These are phyloP conservation scores for Rhaphigaster nebulosa DNA, from an alignment of 2,888 invertebrate genomes.

Conservation along the genomic window DNA sequence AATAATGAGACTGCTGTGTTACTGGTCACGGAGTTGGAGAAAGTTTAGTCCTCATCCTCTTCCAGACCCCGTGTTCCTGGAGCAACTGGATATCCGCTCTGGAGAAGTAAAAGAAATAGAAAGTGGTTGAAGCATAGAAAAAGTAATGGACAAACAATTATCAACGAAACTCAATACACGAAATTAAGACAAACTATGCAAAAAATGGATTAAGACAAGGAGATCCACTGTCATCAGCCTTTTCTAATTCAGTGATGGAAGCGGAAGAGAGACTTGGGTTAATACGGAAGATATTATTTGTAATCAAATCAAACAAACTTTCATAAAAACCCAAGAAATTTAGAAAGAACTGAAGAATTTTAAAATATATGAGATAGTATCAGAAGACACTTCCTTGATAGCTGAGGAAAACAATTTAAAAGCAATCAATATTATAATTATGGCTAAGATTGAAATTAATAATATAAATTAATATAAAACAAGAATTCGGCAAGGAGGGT, in stretches of 20 bases:
- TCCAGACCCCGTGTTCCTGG: neutral
- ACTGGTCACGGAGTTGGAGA: constrained; percentile 15
- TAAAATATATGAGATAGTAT: no score
- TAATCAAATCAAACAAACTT: no score
- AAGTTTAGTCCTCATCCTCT: neutral
- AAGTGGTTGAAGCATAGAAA: neutral
- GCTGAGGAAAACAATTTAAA: neutral
- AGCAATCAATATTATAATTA: neutral
- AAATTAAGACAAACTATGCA: no score
- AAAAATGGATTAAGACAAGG: no score
- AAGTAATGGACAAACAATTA: neutral
- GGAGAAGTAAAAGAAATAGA: neutral
- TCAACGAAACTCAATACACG: no score
- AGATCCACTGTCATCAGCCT: no score
- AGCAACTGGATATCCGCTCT: neutral
- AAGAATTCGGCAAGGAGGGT: neutral
- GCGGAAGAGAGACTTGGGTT: no score
- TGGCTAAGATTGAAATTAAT: neutral
- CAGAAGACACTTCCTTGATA: no score
- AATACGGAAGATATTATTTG: no score
- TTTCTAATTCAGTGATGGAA: no score
- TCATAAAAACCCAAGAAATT: no score
- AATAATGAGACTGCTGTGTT: neutral
- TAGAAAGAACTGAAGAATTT: no score
- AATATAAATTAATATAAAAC: neutral